A percentile compares a stretch with the other conserved stretches of the same genome.
These are phyloP conservation scores for Oscheius sp. DNA, from an alignment of 2,888 invertebrate genomes.

Conservation along the genomic window DNA sequence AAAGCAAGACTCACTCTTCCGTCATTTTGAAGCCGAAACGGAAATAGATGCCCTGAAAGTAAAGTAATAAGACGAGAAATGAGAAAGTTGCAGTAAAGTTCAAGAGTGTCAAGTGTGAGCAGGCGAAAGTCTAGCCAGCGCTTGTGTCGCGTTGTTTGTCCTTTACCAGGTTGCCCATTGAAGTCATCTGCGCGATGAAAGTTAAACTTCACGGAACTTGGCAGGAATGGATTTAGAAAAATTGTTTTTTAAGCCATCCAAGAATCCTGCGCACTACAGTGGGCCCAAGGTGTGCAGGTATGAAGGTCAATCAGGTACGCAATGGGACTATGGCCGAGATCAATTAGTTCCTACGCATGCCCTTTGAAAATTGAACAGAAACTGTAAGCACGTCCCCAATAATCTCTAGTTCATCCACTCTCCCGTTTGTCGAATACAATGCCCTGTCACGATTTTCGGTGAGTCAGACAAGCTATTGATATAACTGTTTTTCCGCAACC, in stretches of 20 bases:
- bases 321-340: too few relatives aligned
- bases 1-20: conserved; percentile 4
- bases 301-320: too few relatives aligned
- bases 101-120: conserved; percentile 27
- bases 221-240: too few relatives aligned
- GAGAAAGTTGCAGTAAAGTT: neutral
- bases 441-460: conserved; percentile 21
- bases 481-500: conserved; percentile 9
- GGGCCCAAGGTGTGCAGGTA: too few relatives aligned
- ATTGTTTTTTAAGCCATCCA: too few relatives aligned
- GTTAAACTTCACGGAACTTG: too few relatives aligned
- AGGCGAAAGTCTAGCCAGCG: conserved; percentile 8
- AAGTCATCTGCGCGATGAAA: neutral
- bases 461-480: conserved; percentile 10
- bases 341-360: too few relatives aligned
- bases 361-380: too few relatives aligned
- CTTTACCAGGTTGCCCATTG: neutral
- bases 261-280: too few relatives aligned
- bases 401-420: too few relatives aligned
- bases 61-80: neutral
- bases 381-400: too few relatives aligned
- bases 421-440: conserved; percentile 16
- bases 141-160: conserved; percentile 19
- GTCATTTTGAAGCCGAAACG: neutral
- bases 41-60: conserved; percentile 1